Evolutionary conservation across 1,140 invertebrate species (phyloP).

Genomic region (Teleogryllus occipitalis): DNA sequence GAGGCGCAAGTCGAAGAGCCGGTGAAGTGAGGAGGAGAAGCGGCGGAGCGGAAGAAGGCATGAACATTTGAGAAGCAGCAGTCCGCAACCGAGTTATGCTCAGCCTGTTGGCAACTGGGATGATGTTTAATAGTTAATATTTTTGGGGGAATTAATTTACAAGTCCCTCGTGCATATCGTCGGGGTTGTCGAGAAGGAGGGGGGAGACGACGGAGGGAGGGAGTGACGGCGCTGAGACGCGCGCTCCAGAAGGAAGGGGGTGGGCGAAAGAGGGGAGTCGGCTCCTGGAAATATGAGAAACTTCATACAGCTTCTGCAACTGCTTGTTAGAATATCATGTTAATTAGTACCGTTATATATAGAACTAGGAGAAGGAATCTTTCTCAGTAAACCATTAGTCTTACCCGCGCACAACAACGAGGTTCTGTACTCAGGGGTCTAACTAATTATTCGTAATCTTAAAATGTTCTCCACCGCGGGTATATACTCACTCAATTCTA

Average conservation of each 20-base stretch:
- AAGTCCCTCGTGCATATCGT: conserved; percentile 25
- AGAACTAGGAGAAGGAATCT: background rate
- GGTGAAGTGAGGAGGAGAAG: background rate
- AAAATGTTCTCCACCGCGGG: too few species aligned
- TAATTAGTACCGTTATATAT: conserved; percentile 7
- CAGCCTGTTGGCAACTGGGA: conserved; percentile 2
- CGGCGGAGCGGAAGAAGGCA: background rate
- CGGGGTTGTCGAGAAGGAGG: conserved; percentile 31
- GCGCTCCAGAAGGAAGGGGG: background rate
- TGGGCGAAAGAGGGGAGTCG: conserved; percentile 31
- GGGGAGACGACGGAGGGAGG: conserved; percentile 26
- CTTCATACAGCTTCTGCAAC: conserved; percentile 11
- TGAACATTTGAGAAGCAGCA: background rate
- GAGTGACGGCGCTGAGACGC: conserved; percentile 27
- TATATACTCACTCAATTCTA: too few species aligned
- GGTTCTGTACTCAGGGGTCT: too few species aligned
- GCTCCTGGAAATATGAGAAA: conserved; percentile 27
- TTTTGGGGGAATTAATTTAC: conserved; percentile 20
- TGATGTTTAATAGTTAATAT: conserved; percentile 19
- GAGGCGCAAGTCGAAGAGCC: background rate
- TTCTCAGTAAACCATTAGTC: background rate
- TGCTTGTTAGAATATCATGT: conserved; percentile 15
- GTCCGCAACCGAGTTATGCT: background rate
- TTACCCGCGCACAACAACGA: background rate
- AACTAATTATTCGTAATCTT: too few species aligned